Conservation (phyloP, 2,797 vertebrate species). For the Macropodus opercularis region DNA sequence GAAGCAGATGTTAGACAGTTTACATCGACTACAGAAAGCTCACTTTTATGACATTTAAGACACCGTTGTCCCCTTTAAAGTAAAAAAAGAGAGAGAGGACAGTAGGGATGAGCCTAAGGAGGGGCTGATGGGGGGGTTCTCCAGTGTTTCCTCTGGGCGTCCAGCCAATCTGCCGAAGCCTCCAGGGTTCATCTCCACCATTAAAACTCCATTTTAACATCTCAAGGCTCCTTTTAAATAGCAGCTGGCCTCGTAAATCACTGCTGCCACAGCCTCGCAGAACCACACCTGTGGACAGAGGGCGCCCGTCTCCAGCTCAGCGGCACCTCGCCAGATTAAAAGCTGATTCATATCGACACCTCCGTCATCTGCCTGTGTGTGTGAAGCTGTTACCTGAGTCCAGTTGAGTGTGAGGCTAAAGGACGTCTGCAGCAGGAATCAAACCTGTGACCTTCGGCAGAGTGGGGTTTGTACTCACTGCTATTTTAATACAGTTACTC, state of each 20-base stretch:
- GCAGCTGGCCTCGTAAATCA: constrained; percentile 12
- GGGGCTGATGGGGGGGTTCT: not conserved
- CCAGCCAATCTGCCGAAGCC: constrained; percentile 2
- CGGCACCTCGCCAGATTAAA: not conserved
- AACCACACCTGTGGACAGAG: not conserved
- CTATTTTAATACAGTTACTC: no score
- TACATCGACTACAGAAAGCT: not conserved
- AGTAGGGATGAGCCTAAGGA: not conserved
- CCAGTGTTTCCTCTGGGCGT: constrained; percentile 11
- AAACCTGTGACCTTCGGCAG: not conserved
- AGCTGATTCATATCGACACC: not conserved
- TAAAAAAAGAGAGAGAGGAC: not conserved
- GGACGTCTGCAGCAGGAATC: not conserved
- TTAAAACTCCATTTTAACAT: constrained; percentile 31
- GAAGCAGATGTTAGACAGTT: not conserved
- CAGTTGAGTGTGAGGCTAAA: not conserved
- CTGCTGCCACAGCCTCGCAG: not conserved
- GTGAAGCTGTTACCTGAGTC: not conserved
- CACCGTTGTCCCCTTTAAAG: not conserved
- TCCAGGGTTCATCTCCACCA: constrained; percentile 21
- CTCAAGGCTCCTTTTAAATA: constrained; percentile 5
- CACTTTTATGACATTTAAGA: not conserved
- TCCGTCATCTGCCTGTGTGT: not conserved
- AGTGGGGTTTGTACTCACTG: not conserved
- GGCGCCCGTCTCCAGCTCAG: not conserved